phyloP scores from a whole-genome alignment of 2,888 invertebrate genomes.

The Conistra vaccinii region DNA sequence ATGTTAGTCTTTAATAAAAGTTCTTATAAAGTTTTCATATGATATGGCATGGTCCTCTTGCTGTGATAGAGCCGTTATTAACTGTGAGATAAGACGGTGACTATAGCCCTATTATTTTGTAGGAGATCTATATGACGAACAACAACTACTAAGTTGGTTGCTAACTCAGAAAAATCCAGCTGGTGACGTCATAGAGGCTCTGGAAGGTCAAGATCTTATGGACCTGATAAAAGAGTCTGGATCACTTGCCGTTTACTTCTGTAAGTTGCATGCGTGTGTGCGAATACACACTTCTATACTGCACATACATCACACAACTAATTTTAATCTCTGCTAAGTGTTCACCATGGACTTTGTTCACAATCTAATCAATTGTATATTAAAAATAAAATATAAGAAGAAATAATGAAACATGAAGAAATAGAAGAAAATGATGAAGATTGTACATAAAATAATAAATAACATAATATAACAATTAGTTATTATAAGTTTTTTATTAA shows the following conservation, averaged over 20 bases:
- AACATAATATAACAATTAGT: too few relatives aligned
- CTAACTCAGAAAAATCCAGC: slow-evolving; percentile 97
- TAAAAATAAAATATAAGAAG: too few relatives aligned
- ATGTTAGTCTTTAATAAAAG: neutral
- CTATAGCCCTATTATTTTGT: slow-evolving; percentile 7
- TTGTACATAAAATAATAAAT: slow-evolving; percentile 25
- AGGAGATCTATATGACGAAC: slow-evolving; percentile 97
- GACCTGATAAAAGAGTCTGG: slow-evolving; percentile 95
- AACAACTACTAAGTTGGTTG: slow-evolving; percentile 97
- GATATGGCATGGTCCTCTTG: neutral
- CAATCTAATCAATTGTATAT: slow-evolving; percentile 35
- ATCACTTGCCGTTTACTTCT: slow-evolving; percentile 97
- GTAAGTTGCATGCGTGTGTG: slow-evolving; percentile 91
- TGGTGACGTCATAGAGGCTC: slow-evolving; percentile 97
- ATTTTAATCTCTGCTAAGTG: slow-evolving; percentile 61
- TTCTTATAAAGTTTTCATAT: neutral
- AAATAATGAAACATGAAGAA: slow-evolving; percentile 17
- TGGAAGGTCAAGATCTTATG: slow-evolving; percentile 95
- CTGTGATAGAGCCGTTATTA: neutral
- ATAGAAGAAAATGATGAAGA: slow-evolving; percentile 3
- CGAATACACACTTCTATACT: slow-evolving; percentile 65
- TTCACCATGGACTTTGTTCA: too few relatives aligned
- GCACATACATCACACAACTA: slow-evolving; percentile 71
- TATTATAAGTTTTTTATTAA: too few relatives aligned
- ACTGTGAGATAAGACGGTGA: neutral